Percentiles rank a stretch among this genome's conserved stretches.
These are phyloP conservation scores for Cecidostiba fungosa DNA, from an alignment of 2,888 invertebrate genomes.

Conservation along the genomic window DNA sequence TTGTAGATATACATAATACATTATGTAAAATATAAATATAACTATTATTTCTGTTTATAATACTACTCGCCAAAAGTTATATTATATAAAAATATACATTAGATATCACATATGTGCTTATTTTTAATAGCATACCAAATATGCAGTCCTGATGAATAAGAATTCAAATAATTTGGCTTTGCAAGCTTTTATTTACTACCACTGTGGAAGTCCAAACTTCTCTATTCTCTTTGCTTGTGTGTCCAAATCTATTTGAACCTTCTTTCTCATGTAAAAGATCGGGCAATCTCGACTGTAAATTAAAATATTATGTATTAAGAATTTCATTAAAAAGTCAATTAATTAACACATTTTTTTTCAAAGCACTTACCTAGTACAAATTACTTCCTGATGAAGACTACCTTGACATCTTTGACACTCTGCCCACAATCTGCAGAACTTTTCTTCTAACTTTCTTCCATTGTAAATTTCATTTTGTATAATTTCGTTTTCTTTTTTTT, in stretches of 20 bases:
- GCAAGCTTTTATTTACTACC: slow-evolving; percentile 80
- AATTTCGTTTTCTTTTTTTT: slow-evolving; percentile 89
- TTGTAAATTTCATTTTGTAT: slow-evolving; percentile 91
- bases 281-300: slow-evolving; percentile 97
- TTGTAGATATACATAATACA: neutral
- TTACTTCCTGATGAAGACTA: slow-evolving; percentile 97
- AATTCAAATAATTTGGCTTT: neutral
- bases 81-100: neutral
- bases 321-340: slow-evolving; percentile 70
- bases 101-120: neutral
- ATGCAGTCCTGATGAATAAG: neutral
- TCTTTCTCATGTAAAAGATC: slow-evolving; percentile 99
- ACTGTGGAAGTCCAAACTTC: slow-evolving; percentile 90
- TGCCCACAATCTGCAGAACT: slow-evolving; percentile 97
- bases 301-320: slow-evolving; percentile 88
- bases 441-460: slow-evolving; percentile 91
- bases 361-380: slow-evolving; percentile 89
- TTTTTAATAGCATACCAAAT: neutral
- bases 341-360: neutral
- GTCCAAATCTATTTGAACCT: slow-evolving; percentile 96
- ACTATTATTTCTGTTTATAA: neutral
- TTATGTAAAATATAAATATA: neutral
- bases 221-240: slow-evolving; percentile 91
- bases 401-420: slow-evolving; percentile 99
- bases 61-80: neutral